Evolutionary conservation across 2,113 vertebrate genomes (phyloP).

Genomic region (Prolemur simus): DNA sequence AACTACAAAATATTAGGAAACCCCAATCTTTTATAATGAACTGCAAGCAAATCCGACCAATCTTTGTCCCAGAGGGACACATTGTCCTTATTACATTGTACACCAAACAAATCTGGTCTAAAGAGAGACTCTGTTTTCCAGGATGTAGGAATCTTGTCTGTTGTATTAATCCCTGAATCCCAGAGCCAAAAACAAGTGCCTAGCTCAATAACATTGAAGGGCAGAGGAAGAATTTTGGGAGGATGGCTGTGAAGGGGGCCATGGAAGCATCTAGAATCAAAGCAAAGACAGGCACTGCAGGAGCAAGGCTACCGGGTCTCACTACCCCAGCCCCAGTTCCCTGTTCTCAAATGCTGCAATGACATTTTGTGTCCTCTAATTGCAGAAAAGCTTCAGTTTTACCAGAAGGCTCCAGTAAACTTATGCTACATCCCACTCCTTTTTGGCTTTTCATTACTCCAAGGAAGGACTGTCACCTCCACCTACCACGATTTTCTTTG

Average conservation of each 20-base stretch:
- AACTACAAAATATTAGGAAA: neutral
- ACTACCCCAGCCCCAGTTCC: neutral
- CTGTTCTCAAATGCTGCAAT: neutral
- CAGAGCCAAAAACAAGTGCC: neutral
- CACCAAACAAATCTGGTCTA: neutral
- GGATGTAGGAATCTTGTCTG: neutral
- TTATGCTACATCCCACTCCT: neutral
- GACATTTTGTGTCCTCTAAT: neutral
- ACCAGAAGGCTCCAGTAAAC: neutral
- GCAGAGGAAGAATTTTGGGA: neutral
- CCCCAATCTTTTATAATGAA: neutral
- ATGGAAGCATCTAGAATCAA: neutral
- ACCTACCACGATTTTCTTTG: neutral
- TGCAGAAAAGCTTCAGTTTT: neutral
- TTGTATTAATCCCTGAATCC: neutral
- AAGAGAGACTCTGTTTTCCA: neutral
- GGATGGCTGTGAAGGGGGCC: neutral
- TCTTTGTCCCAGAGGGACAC: neutral
- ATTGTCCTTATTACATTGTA: neutral
- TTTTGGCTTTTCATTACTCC: neutral
- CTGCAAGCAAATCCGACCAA: neutral
- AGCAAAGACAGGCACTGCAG: neutral
- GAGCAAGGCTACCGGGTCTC: neutral
- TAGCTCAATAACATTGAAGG: neutral
- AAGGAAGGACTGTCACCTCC: neutral